Evolutionary conservation across 2,797 vertebrate species (phyloP), one percentile per base, ranked within the genome.

Genomic region (Salmo trutta): DNA sequence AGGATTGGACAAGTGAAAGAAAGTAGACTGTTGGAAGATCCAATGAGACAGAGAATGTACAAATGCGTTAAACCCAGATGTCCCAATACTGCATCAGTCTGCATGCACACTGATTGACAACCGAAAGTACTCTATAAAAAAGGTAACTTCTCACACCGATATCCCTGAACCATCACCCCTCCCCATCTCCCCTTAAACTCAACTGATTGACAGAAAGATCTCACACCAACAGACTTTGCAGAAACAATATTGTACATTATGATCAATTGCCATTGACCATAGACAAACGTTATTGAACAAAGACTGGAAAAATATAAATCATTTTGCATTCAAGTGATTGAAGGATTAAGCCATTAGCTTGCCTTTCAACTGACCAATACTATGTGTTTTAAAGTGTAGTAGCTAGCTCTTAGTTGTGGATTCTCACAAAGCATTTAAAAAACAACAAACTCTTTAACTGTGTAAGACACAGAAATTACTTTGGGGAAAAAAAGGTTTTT

Each of bases 401-500:
- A 68, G 66, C 27, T 31, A 19, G 66, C 29, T 31, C 12, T 27
- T 53, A 15, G 71, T 47, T 19, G 24, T 19, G 29, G 24, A 54
- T 54, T 54, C 16, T 21, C 15, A 41, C 4, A 29, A 41, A 10
- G 19, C 41, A 0, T 15, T n/a, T 54, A 29, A 14, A 71, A 47
- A 51, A 16, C 5, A 27, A 68, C 29, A 33, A 72, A 36, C 75
- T 77, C 59, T 53, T 52, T 27, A 87, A 80, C 62, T 31, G 69
- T 70, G 76, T 19, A 65, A 72, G 52, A 70, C 75, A 75, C 69
- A 79, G 29, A 84, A 79, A 69, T 33, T 5, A 27, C 41, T 78
- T 76, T 74, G 73, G 84, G 73, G 29, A 29, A 81, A 80, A 74
- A 84, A 54, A 15, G 29, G 77, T 76, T 75, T 71, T 29, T 2